A percentile compares a stretch with the other conserved stretches of the same genome.
These are phyloP conservation scores for Vimba vimba DNA, from an alignment of 2,113 vertebrate genomes.

Conservation along the genomic window DNA sequence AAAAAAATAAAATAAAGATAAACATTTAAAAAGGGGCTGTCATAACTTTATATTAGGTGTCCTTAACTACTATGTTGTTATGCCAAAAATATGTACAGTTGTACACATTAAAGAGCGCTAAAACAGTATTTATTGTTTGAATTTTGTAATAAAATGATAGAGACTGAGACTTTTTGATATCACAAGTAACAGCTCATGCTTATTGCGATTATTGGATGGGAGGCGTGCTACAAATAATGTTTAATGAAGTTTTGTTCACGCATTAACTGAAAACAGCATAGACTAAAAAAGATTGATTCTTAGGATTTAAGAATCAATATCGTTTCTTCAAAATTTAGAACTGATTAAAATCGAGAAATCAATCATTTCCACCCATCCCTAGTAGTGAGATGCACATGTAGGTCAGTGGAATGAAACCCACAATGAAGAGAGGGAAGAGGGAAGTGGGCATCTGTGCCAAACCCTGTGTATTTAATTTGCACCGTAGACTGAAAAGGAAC, in stretches of 20 bases:
- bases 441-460: constrained; percentile 36
- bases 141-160: neutral
- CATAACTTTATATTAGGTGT: too few species aligned
- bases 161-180: neutral
- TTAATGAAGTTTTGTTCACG: neutral
- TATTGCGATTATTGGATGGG: neutral
- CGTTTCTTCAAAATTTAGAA: neutral
- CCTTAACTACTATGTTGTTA: too few species aligned
- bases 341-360: neutral
- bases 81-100: too few species aligned
- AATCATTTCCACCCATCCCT: neutral
- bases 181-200: neutral
- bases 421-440: neutral
- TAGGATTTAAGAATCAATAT: neutral
- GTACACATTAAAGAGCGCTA: neutral
- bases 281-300: neutral
- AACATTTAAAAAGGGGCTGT: too few species aligned
- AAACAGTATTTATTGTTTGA: neutral
- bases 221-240: neutral
- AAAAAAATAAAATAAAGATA: too few species aligned
- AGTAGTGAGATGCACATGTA: constrained; percentile 10
- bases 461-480: constrained; percentile 47
- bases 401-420: constrained; percentile 18
- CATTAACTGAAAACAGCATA: neutral
- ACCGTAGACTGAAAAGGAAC: constrained; percentile 17